Evolutionary conservation across 2,888 invertebrate genomes (phyloP), one percentile per base, ranked within the genome.

Genomic region (Bibio marci): DNA sequence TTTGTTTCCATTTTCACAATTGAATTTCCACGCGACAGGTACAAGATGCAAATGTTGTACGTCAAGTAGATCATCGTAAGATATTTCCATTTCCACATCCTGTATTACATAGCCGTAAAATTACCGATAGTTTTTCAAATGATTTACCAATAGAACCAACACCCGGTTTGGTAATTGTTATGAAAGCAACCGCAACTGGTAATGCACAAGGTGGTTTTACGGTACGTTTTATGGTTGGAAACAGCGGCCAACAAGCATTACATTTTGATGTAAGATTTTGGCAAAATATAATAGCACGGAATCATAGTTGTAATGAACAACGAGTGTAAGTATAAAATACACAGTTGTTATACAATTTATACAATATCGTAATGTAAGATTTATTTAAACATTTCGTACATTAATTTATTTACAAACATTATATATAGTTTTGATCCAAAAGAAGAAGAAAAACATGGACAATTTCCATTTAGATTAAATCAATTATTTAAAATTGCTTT

Each of bases 81-180:
- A 22, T 32, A 14, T 40, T 40, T 32, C 40, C 40, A 19, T 40
- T 36, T n/a, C 26, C 36, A 11, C 35, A 26, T 40, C 40, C 40
- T n/a, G 2, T 27, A 15, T 17, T 10, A 14, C 40, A 40, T 18
- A 25, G 30, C 12, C 22, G 40, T 10, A 35, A 35, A 12, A 15
- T 34, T 3, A 7, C 22, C n/a, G 15, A 36, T 28, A 14, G 12
- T 8, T 40, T 40, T 28, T 40, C 40, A 3, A 35, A 40, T 36
- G 40, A 40, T 14, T 13, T 36, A 13, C 40, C 40, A 18, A 10
- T 35, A 4, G 35, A 31, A 18, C 35, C 35, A 30, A 15, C 17
- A 4, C 25, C 35, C 15, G 40, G 40, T 4, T 19, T 25, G 25
- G 40, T 40, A 3, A 25, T 40, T n/a, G 36, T 40, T 1, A 8